A percentile compares a stretch with the other conserved stretches of the same genome.
Conservation (phyloP, 2,888 invertebrate genomes). For the Didymodactylos carnosus region DNA sequence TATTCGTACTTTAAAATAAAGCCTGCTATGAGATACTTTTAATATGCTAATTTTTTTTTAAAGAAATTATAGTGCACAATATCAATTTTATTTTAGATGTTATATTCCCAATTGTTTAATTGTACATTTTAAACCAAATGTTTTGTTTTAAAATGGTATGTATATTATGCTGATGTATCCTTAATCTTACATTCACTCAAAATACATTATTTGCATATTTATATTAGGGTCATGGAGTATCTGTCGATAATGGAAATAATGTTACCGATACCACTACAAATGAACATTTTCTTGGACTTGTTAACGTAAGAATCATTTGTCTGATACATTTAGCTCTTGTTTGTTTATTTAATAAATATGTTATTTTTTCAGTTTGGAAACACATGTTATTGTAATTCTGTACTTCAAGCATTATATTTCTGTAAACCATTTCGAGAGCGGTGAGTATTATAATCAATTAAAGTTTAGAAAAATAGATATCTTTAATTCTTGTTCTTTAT, state of each 20-base stretch:
- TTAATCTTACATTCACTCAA: no score
- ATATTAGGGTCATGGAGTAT: not conserved
- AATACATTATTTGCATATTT: not conserved
- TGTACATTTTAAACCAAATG: not conserved
- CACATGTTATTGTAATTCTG: constrained; percentile 98
- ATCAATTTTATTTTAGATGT: no score
- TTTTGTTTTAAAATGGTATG: not conserved
- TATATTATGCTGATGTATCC: no score
- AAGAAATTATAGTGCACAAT: no score
- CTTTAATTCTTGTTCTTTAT: no score
- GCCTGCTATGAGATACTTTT: no score
- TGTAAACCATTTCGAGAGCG: constrained; percentile 96
- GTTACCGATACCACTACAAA: constrained; percentile 38
- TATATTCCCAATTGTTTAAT: no score
- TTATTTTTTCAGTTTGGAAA: constrained; percentile 59
- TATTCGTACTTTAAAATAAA: no score
- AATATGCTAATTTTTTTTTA: no score
- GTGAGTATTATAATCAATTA: constrained; percentile 91
- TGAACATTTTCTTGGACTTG: constrained; percentile 97
- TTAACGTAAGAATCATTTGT: constrained; percentile 66
- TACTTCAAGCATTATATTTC: constrained; percentile 93
- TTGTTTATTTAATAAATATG: constrained; percentile 28
- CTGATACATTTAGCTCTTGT: not conserved
- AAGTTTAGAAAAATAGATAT: no score
- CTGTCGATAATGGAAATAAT: not conserved